Percentiles rank a stretch among this genome's conserved stretches.
phyloP scores from a whole-genome alignment of 2,797 vertebrate species.

The Pseudochirops corinnae region DNA sequence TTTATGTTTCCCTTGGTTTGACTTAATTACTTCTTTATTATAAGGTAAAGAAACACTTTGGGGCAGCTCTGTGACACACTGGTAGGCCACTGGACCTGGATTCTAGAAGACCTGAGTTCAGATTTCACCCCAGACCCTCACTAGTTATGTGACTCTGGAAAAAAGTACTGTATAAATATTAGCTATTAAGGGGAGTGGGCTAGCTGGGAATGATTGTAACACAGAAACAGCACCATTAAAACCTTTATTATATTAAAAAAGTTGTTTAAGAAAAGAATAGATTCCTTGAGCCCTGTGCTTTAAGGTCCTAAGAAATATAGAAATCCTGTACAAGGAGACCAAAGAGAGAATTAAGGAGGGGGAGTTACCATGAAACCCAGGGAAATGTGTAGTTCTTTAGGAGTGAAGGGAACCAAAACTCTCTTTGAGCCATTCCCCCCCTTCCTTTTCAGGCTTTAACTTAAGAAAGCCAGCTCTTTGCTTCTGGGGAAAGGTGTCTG shows the following conservation, averaged over 20 bases:
- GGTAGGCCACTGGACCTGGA: neutral
- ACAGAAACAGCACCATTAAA: neutral
- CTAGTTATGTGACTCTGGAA: neutral
- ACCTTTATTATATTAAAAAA: neutral
- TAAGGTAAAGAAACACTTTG: neutral
- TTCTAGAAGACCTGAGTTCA: neutral
- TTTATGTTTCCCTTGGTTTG: neutral
- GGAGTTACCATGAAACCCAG: neutral
- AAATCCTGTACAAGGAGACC: neutral
- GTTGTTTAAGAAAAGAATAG: neutral
- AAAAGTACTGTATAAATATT: neutral
- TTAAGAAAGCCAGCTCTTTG: neutral
- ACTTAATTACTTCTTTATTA: neutral
- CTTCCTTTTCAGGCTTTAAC: neutral
- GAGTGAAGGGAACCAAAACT: neutral
- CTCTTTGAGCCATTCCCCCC: neutral
- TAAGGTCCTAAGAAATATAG: neutral
- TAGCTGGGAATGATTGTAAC: neutral
- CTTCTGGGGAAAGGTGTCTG: neutral
- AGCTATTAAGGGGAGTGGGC: neutral
- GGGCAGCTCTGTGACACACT: neutral
- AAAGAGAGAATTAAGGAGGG: neutral
- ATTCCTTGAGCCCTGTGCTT: neutral
- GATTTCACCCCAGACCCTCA: neutral
- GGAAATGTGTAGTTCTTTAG: neutral